These are phyloP conservation scores for Struthidea cinerea DNA, from an alignment of 2,113 vertebrate genomes.

Conservation along the genomic window DNA sequence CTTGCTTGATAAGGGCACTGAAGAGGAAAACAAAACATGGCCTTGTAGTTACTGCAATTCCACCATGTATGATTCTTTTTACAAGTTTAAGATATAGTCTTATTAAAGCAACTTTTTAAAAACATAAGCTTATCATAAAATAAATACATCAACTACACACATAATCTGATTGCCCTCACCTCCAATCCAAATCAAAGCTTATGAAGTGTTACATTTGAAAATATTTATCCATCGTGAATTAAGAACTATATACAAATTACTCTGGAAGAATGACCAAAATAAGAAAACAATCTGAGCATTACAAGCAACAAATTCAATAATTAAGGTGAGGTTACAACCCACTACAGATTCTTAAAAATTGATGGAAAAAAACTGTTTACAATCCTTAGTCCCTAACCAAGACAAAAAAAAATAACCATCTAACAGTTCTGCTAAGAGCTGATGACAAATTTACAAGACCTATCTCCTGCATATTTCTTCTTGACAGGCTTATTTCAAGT, in stretches of 20 bases:
- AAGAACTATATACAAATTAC: background rate
- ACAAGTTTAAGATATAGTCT: background rate
- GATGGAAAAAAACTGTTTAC: background rate
- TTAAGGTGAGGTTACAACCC: background rate
- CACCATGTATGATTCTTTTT: background rate
- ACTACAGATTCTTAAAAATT: background rate
- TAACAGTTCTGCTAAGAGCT: background rate
- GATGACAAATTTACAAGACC: background rate
- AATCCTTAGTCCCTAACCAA: background rate
- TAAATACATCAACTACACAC: background rate
- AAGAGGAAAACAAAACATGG: background rate
- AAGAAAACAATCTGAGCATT: background rate
- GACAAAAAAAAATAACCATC: background rate
- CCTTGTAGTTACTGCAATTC: background rate
- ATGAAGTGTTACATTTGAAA: background rate
- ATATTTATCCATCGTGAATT: background rate
- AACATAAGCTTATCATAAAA: background rate
- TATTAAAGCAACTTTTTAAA: background rate
- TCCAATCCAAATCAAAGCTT: background rate
- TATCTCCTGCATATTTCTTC: background rate
- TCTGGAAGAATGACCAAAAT: background rate
- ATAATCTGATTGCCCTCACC: background rate
- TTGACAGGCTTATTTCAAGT: background rate
- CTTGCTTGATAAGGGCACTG: conserved; percentile 88
- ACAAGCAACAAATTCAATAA: background rate